Base-by-base conservation (phyloP, 2,113 vertebrate genomes). In the Phaethornis superciliosus region DNA sequence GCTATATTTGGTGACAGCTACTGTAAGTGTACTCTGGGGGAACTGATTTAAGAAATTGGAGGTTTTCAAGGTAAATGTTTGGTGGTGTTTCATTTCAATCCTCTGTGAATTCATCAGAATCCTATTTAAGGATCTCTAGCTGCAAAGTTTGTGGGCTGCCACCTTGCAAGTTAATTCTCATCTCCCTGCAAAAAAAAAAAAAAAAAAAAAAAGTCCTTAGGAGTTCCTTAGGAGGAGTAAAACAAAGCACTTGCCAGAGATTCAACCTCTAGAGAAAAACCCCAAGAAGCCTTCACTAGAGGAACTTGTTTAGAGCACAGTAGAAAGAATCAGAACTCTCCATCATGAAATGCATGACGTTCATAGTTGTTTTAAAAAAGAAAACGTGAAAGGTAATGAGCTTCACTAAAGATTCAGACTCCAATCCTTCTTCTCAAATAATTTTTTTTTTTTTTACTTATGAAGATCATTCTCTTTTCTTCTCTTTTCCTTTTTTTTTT, bases 1-100 rank as follows among this genome's bases (percentile, higher is more conserved):
- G 52, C 79, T 96, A 89, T 96, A 81, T 95, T 94, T 93, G 82
- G 87, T 94, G 90, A 94, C 89, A 96, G 87, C 49, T 94, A 90
- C 90, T 85, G 85, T 91, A 96, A 93, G 81, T 21, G 55, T 52
- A 35, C 90, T 76, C 78, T 49, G 55, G 46, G 63, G 80, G 85
- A 87, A 82, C 49, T 10, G 44, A 60, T 80, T 91, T 85, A 72
- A 96, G 89, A 74, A 92, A 88, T 37, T 67, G 46, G 75, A 89
- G 76, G 21, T 95, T 86, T 93, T 90, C 75, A 77, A 94, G 68
- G 90, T 89, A 94, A 90, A 94, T 85, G 30, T 82, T 95, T 92
- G 65, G 69, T 84, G 62, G 22, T 82, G n/a, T 42, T 93, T 82
- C 33, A 64, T 86, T 71, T 49, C 42, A 88, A 23, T 75, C 58